These are phyloP conservation scores for Callipepla californica DNA, from an alignment of 2,113 vertebrate species.

Conservation along the genomic window DNA sequence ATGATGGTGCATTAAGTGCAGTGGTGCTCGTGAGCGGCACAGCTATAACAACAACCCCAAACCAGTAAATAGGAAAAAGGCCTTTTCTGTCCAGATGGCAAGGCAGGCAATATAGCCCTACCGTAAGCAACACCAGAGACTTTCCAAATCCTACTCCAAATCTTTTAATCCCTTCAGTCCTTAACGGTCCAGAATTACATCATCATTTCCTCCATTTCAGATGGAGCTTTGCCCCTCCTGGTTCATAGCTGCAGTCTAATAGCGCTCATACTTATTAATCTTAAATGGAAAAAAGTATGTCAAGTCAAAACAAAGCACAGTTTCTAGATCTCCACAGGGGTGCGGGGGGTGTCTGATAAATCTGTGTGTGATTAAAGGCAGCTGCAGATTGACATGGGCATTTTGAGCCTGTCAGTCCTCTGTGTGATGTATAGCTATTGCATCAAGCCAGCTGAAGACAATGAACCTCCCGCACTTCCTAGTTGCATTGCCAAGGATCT, in stretches of 20 bases:
- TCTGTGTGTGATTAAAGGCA: slow-evolving; percentile 54
- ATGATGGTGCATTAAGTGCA: slow-evolving; percentile 20
- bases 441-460: slow-evolving; percentile 1
- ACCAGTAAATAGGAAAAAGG: neutral
- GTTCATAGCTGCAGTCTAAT: slow-evolving; percentile 16
- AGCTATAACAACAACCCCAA: slow-evolving; percentile 21
- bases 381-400: slow-evolving; percentile 35
- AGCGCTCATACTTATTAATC: slow-evolving; percentile 42
- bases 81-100: slow-evolving; percentile 45
- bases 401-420: neutral
- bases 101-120: slow-evolving; percentile 26
- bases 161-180: slow-evolving; percentile 71
- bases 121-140: slow-evolving; percentile 50
- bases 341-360: slow-evolving; percentile 13
- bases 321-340: slow-evolving; percentile 37
- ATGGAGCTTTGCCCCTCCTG: slow-evolving; percentile 36
- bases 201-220: slow-evolving; percentile 65
- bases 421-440: neutral
- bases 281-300: slow-evolving; percentile 62
- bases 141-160: slow-evolving; percentile 75
- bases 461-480: slow-evolving; percentile 36
- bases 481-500: neutral
- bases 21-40: neutral
- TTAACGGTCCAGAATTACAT: slow-evolving; percentile 61
- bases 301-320: slow-evolving; percentile 40